Evolutionary conservation across 2,888 invertebrate species (phyloP), one percentile per base, ranked within the genome.

Genomic region (Cheilosia vulpina): DNA sequence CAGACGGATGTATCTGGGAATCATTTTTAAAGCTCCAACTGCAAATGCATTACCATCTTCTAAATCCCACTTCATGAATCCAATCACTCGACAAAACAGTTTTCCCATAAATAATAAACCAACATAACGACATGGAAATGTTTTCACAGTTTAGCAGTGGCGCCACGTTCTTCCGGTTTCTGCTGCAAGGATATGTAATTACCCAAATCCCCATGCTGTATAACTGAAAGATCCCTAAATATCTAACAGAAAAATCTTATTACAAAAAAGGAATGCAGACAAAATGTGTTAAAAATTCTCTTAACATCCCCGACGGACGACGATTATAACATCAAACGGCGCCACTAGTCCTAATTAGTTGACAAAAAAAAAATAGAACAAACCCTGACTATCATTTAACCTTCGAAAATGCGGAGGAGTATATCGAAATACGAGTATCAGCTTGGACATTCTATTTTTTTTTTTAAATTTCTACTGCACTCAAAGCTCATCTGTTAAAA

Each of bases 211-310:
- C 17, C 47, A 15, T 34, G 15, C 52, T 15, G n/a, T 4, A 21
- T 21, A 41, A 41, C 31, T 1, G 3, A 52, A 45, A 34, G 5
- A 38, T 6, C 4, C 19, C 38, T 34, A 5, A 13, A 47, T 17
- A 27, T n/a, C 6, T n/a, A 34, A 52, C 38, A 31, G 7, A 53
- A 34, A 66, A 41, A 66, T 43, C 34, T 21, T 13, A 19, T 21
- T 21, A 19, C 34, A 15, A 38, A n/a, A 11, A 53, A 66, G 43
- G 79, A 77, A 77, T 77, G 77, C 66, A 72, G 72, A 83, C 78
- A 55, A 71, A 79, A 84, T 84, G 69, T 79, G 79, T 85, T 41
- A 57, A 52, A 72, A 65, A 76, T 80, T 76, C 60, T 50, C 71
- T 34, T 41, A 27, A 68, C 41, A 65, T 45, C 79, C 58, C 11